Evolutionary conservation across 2,113 vertebrate species (phyloP).

Genomic region (Melanotaenia duboulayi): DNA sequence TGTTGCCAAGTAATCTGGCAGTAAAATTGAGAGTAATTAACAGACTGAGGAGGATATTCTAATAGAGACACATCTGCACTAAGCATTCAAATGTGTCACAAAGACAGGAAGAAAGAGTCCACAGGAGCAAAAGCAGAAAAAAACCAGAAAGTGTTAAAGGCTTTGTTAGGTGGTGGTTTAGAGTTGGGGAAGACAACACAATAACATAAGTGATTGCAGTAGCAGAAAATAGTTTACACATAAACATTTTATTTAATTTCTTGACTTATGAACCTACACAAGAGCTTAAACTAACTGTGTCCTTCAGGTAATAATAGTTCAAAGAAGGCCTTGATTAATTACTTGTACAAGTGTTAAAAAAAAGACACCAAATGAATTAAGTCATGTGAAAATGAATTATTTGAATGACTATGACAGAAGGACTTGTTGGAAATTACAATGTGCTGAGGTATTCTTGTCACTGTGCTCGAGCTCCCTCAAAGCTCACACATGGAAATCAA

Average conservation of each 20-base stretch:
- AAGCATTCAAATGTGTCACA: neutral
- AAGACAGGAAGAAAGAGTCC: neutral
- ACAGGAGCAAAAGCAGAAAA: neutral
- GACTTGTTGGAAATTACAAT: constrained; percentile 37
- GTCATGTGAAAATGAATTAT: constrained; percentile 49
- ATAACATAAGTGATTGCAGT: neutral
- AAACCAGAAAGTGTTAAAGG: neutral
- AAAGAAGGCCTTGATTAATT: constrained; percentile 45
- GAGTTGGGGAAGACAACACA: neutral
- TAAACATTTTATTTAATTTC: neutral
- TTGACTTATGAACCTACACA: neutral
- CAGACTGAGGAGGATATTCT: neutral
- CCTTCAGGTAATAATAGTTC: constrained; percentile 32
- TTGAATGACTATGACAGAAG: constrained; percentile 35
- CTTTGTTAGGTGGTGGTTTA: too few relatives aligned
- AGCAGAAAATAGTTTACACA: neutral
- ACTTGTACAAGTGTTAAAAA: constrained; percentile 24
- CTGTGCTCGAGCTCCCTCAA: constrained; percentile 38
- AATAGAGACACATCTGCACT: neutral
- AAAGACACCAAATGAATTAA: constrained; percentile 39
- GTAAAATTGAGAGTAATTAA: constrained; percentile 22
- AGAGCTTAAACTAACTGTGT: constrained; percentile 27
- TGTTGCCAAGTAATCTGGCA: constrained; percentile 13
- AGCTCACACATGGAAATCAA: constrained; percentile 59
- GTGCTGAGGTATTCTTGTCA: constrained; percentile 50